Percentiles rank a stretch among this genome's conserved stretches.
Evolutionary conservation across 1,140 invertebrate species (phyloP).

Genomic region (Drosophila jambulina): DNA sequence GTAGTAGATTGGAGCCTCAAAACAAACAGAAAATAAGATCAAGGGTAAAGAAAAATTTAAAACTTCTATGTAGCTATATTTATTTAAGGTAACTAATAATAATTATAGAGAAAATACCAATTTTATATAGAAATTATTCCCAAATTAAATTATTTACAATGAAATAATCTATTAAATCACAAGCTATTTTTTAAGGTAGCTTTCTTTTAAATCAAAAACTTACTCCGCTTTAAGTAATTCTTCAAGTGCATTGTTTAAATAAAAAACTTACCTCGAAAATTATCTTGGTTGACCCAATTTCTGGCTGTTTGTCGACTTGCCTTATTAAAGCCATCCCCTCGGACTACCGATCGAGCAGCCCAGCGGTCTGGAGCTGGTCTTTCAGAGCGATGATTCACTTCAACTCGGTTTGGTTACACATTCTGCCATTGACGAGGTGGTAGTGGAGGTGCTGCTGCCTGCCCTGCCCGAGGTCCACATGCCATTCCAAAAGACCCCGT

Average conservation of each 20-base stretch:
- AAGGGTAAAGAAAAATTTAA: background rate
- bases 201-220: no score
- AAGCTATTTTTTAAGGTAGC: no score
- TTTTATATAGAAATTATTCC: no score
- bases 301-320: conserved; percentile 51
- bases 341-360: conserved; percentile 50
- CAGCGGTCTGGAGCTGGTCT: conserved; percentile 44
- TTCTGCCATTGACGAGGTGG: conserved; percentile 53
- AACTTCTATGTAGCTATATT: no score
- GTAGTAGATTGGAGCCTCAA: background rate
- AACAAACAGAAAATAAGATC: background rate
- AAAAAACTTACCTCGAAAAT: conserved; percentile 56
- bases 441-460: background rate
- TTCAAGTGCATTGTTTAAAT: conserved; percentile 36
- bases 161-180: no score
- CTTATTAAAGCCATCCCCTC: conserved; percentile 66
- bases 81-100: no score
- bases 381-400: conserved; percentile 62
- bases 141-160: no score
- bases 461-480: conserved; percentile 40
- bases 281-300: conserved; percentile 80
- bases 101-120: no score
- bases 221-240: no score
- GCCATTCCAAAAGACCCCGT: conserved; percentile 36
- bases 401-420: conserved; percentile 57